Conservation (phyloP, 2,888 invertebrate genomes). For the Dicranocentrus wangi region DNA sequence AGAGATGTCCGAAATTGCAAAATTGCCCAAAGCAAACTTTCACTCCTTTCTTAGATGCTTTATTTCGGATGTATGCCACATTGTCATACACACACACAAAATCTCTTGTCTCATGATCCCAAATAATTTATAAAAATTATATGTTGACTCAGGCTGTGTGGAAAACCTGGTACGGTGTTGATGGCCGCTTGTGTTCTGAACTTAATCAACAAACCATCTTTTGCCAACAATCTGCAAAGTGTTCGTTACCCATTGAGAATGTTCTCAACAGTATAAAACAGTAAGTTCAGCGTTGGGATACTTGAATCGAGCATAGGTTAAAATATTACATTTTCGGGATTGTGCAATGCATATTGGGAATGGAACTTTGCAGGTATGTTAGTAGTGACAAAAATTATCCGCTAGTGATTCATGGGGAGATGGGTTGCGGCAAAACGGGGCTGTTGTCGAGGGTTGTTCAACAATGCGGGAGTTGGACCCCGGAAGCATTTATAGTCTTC, state of each 20-base stretch:
- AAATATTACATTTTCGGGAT: too few species aligned
- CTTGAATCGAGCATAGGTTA: too few species aligned
- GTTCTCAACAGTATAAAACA: conserved; percentile 82
- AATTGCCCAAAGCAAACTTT: too few species aligned
- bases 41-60: too few species aligned
- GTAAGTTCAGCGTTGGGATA: conserved; percentile 77
- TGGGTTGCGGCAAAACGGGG: conserved; percentile 90
- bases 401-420: conserved; percentile 83
- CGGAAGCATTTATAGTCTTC: conserved; percentile 74
- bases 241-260: conserved; percentile 82
- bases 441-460: conserved; percentile 84
- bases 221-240: conserved; percentile 82
- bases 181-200: conserved; percentile 80
- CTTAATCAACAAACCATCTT: conserved; percentile 83
- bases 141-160: conserved; percentile 75
- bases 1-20: too few species aligned
- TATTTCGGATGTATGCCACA: too few species aligned
- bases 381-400: conserved; percentile 79
- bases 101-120: too few species aligned
- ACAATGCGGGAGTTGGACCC: conserved; percentile 79
- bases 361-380: conserved; percentile 78
- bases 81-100: too few species aligned
- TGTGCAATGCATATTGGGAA: background rate
- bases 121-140: too few species aligned
- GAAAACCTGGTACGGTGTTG: conserved; percentile 80